phyloP scores from a whole-genome alignment of 1,140 invertebrate genomes.

The Pachyrhynchus sulphureomaculatus region DNA sequence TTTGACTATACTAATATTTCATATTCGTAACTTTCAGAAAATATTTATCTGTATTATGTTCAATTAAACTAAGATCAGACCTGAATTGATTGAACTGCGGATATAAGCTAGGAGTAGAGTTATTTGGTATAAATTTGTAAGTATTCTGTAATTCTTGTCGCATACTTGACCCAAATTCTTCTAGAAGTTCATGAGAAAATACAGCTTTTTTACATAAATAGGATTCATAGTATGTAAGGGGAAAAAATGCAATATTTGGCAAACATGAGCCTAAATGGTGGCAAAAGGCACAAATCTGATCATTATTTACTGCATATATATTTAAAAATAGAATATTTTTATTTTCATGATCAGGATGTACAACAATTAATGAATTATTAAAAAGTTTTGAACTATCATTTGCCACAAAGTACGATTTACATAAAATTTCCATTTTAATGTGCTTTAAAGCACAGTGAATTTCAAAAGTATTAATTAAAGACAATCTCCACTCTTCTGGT shows the following conservation, averaged over 20 bases:
- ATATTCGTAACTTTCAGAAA: constrained; percentile 1
- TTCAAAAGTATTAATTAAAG: background rate
- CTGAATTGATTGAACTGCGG: background rate
- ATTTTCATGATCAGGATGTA: background rate
- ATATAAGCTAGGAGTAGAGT: background rate
- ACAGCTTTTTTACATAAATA: background rate
- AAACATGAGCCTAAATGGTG: background rate
- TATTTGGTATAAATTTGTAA: background rate
- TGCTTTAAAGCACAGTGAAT: constrained; percentile 1
- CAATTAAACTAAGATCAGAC: background rate
- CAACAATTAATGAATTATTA: background rate
- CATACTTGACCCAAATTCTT: constrained; percentile 3
- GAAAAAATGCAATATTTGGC: background rate
- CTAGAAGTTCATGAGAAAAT: background rate
- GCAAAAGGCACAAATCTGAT: background rate
- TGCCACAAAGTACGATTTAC: background rate
- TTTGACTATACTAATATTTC: background rate
- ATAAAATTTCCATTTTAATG: background rate
- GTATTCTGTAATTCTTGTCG: background rate
- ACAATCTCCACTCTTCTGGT: background rate
- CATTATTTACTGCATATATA: background rate
- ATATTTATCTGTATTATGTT: background rate
- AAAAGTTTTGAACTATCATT: background rate
- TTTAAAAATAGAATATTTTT: background rate
- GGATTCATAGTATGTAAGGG: background rate